Conservation (phyloP, 2,113 vertebrate species). For the Chionodraco myersi region DNA sequence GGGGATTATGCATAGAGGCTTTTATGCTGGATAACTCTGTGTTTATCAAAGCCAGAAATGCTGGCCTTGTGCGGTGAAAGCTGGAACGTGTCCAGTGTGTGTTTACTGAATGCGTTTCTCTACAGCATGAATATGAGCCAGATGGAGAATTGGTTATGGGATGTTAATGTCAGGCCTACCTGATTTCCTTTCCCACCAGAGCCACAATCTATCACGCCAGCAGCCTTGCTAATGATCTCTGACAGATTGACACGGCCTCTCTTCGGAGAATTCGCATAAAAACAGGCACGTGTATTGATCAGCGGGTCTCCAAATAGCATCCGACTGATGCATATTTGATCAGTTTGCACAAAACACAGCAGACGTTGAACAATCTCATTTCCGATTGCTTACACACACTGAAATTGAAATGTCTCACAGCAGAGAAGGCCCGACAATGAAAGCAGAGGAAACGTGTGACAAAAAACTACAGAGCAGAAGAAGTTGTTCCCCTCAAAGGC, state of each 20-base stretch:
- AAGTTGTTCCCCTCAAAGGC: slow-evolving; percentile 40
- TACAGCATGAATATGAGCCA: slow-evolving; percentile 31
- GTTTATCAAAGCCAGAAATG: slow-evolving; percentile 18
- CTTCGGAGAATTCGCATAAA: slow-evolving; percentile 74
- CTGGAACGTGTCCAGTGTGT: slow-evolving; percentile 17
- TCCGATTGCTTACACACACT: slow-evolving; percentile 44
- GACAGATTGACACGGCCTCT: slow-evolving; percentile 79
- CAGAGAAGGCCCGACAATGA: slow-evolving; percentile 25
- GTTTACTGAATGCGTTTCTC: slow-evolving; percentile 45
- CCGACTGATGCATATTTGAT: slow-evolving; percentile 80
- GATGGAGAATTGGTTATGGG: slow-evolving; percentile 57
- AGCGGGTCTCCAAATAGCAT: slow-evolving; percentile 73
- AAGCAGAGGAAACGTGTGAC: slow-evolving; percentile 16
- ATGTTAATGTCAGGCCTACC: slow-evolving; percentile 69
- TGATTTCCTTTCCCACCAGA: slow-evolving; percentile 63
- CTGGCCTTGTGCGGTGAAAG: slow-evolving; percentile 6
- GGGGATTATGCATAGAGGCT: slow-evolving; percentile 1
- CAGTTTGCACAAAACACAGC: slow-evolving; percentile 72
- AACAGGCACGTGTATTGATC: slow-evolving; percentile 77
- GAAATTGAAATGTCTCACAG: slow-evolving; percentile 60
- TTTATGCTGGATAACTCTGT: slow-evolving; percentile 5
- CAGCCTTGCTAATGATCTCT: slow-evolving; percentile 76
- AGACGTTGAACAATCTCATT: slow-evolving; percentile 71
- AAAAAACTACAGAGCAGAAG: background rate
- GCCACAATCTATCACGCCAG: slow-evolving; percentile 65